These are phyloP conservation scores for Proctacanthus coquilletti DNA, from an alignment of 1,140 invertebrate genomes.

Conservation along the genomic window DNA sequence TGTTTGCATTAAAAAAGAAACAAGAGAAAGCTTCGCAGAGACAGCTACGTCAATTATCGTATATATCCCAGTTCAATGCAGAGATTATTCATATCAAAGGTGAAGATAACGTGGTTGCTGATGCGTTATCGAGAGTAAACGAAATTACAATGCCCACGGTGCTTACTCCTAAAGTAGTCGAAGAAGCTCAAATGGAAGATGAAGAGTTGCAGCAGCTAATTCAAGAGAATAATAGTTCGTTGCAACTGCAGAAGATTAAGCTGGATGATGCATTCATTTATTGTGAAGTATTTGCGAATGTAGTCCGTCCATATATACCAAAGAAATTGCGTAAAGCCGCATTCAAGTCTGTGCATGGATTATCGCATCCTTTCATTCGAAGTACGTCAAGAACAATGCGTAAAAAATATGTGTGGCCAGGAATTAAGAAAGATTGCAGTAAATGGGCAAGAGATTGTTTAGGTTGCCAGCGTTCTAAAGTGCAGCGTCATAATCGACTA, in stretches of 20 bases:
- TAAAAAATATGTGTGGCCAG: constrained; percentile 16
- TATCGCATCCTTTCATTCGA: constrained; percentile 15
- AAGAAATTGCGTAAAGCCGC: constrained; percentile 8
- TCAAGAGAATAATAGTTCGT: constrained; percentile 9
- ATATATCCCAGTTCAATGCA: constrained; percentile 14
- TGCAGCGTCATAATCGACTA: constrained; percentile 10
- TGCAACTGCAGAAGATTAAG: constrained; percentile 2
- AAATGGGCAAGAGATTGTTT: constrained; percentile 13
- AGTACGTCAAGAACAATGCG: constrained; percentile 9
- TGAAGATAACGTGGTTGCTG: constrained; percentile 16
- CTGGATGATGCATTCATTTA: constrained; percentile 3
- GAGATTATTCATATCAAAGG: constrained; percentile 16
- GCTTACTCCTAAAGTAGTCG: constrained; percentile 10
- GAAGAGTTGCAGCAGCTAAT: constrained; percentile 11
- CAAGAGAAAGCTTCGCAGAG: constrained; percentile 16
- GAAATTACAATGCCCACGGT: constrained; percentile 4
- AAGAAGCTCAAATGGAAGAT: constrained; percentile 11
- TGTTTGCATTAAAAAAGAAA: constrained; percentile 13
- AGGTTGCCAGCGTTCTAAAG: constrained; percentile 16
- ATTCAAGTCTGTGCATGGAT: constrained; percentile 15
- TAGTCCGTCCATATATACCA: constrained; percentile 14
- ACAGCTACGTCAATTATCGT: constrained; percentile 15
- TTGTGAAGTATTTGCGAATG: constrained; percentile 11
- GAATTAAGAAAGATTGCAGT: constrained; percentile 11
- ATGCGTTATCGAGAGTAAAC: constrained; percentile 13